phyloP scores from a whole-genome alignment of 2,113 vertebrate species.

The Thamnaconus septentrionalis region DNA sequence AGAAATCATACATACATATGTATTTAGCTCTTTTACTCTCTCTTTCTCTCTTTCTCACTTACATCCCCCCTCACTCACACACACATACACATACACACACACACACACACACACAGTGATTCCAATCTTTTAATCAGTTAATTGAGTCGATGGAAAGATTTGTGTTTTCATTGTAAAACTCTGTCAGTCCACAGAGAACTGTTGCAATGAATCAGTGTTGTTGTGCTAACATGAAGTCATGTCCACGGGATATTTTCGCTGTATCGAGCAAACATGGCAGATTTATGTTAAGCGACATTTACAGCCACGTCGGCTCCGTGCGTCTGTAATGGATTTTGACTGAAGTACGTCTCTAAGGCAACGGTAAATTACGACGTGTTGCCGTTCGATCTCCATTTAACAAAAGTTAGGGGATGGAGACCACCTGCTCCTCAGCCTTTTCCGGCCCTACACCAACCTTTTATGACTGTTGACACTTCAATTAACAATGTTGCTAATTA shows the following conservation, averaged over 20 bases:
- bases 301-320: constrained; percentile 4
- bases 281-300: constrained; percentile 14
- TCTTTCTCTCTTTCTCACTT: background rate
- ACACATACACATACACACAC: background rate
- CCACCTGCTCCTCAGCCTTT: too few relatives aligned
- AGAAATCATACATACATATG: too few relatives aligned
- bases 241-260: constrained; percentile 10
- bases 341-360: background rate
- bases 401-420: too few relatives aligned
- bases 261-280: background rate
- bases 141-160: constrained; percentile 13
- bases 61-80: background rate
- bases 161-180: constrained; percentile 20
- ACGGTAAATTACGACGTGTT: constrained; percentile 1
- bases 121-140: constrained; percentile 18
- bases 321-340: background rate
- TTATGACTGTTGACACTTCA: too few relatives aligned
- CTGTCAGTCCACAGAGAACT: constrained; percentile 5
- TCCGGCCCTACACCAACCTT: too few relatives aligned
- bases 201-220: background rate
- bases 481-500: too few relatives aligned
- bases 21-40: background rate
- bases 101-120: background rate
- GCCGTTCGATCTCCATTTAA: background rate
- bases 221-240: constrained; percentile 5